Percentiles rank a stretch among this genome's conserved stretches.
phyloP scores from a whole-genome alignment of 2,888 invertebrate species.

The Tanypteryx hageni region DNA sequence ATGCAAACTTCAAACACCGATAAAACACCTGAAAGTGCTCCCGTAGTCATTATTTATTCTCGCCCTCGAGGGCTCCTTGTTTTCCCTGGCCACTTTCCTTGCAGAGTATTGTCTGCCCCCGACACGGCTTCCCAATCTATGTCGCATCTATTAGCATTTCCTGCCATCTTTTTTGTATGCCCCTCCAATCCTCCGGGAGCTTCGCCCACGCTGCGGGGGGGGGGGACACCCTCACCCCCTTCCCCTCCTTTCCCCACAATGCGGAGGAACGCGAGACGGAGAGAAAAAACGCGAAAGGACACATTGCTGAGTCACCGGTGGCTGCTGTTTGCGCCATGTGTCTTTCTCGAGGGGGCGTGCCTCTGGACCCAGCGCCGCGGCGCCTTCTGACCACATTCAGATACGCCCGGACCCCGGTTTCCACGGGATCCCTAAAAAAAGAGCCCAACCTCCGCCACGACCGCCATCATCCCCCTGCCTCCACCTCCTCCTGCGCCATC shows the following conservation, averaged over 20 bases:
- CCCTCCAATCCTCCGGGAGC: neutral
- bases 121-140: constrained; percentile 43
- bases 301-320: neutral
- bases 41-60: constrained; percentile 34
- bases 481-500: neutral
- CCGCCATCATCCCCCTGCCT: neutral
- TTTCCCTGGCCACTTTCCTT: constrained; percentile 38
- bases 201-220: neutral
- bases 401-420: neutral
- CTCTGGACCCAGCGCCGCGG: neutral
- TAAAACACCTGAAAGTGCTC: constrained; percentile 61
- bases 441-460: neutral
- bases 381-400: constrained; percentile 15
- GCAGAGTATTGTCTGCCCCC: constrained; percentile 40
- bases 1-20: constrained; percentile 61
- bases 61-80: neutral
- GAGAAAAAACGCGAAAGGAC: constrained; percentile 17
- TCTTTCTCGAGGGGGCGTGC: neutral
- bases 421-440: neutral
- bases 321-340: constrained; percentile 1
- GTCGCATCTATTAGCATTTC: constrained; percentile 61
- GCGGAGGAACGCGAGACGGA: constrained; percentile 5
- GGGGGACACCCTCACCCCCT: neutral
- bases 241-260: neutral
- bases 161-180: constrained; percentile 6